Conservation (phyloP, 1,140 invertebrate species). For the Ips nitidus region DNA sequence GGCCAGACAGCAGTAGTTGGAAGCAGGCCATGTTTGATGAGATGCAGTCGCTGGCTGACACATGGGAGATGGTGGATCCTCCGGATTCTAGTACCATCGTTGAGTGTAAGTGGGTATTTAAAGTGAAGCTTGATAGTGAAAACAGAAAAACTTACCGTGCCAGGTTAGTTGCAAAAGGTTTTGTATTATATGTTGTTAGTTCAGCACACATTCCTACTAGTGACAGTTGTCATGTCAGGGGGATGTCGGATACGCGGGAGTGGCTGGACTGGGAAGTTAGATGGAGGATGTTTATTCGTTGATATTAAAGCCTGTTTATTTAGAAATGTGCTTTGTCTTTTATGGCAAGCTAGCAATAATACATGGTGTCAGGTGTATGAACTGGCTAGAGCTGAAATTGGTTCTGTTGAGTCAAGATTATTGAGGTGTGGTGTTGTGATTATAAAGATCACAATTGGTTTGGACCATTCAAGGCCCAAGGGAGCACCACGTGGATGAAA, state of each 20-base stretch:
- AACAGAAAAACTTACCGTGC: constrained; percentile 41
- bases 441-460: no score
- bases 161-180: constrained; percentile 43
- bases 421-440: no score
- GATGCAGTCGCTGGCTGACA: constrained; percentile 17
- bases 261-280: no score
- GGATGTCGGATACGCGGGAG: no score
- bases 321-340: no score
- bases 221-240: no score
- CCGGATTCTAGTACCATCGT: constrained; percentile 46
- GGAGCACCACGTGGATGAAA: no score
- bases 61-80: constrained; percentile 43
- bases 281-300: no score
- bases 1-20: constrained; percentile 43
- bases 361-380: background rate
- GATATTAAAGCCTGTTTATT: no score
- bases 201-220: no score
- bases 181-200: background rate
- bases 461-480: no score
- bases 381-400: background rate
- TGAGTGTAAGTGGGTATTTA: constrained; percentile 49
- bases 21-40: constrained; percentile 43
- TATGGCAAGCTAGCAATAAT: no score
- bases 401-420: background rate
- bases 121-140: constrained; percentile 35